A percentile compares a stretch with the other conserved stretches of the same genome.
Conservation (phyloP, 2,888 invertebrate species). For the Idaea straminata region DNA sequence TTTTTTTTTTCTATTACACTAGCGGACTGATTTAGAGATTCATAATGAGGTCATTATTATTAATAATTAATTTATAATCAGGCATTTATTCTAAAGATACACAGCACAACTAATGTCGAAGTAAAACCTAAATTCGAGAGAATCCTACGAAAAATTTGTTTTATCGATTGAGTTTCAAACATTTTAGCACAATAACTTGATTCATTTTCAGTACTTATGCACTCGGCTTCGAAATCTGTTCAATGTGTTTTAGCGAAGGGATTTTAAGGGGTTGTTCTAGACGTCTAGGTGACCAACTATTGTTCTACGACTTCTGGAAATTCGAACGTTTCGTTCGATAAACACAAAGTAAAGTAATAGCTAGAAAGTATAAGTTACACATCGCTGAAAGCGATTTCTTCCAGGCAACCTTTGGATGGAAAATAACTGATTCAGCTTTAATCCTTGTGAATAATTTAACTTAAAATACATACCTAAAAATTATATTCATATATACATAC, state of each 20-base stretch:
- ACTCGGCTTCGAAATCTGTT: neutral
- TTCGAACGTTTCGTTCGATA: too few species aligned
- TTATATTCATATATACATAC: too few species aligned
- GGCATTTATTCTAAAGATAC: slow-evolving; percentile 71
- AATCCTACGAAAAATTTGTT: slow-evolving; percentile 63
- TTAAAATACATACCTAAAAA: too few species aligned
- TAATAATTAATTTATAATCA: slow-evolving; percentile 42
- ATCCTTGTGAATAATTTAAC: too few species aligned
- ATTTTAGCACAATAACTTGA: slow-evolving; percentile 11
- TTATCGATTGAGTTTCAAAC: slow-evolving; percentile 47
- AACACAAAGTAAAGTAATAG: too few species aligned
- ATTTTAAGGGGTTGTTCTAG: too few species aligned
- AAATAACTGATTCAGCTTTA: too few species aligned
- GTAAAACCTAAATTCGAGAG: slow-evolving; percentile 68
- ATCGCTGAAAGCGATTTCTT: too few species aligned
- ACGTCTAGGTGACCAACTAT: too few species aligned
- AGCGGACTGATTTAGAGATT: slow-evolving; percentile 76
- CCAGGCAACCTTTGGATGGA: too few species aligned
- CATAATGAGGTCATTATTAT: slow-evolving; percentile 36
- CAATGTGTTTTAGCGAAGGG: neutral
- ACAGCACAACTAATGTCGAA: slow-evolving; percentile 72
- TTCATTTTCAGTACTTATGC: neutral
- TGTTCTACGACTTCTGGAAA: too few species aligned
- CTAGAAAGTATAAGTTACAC: too few species aligned
- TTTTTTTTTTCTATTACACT: slow-evolving; percentile 49